phyloP scores from a whole-genome alignment of 2,888 invertebrate species.

The Drosophila putrida region DNA sequence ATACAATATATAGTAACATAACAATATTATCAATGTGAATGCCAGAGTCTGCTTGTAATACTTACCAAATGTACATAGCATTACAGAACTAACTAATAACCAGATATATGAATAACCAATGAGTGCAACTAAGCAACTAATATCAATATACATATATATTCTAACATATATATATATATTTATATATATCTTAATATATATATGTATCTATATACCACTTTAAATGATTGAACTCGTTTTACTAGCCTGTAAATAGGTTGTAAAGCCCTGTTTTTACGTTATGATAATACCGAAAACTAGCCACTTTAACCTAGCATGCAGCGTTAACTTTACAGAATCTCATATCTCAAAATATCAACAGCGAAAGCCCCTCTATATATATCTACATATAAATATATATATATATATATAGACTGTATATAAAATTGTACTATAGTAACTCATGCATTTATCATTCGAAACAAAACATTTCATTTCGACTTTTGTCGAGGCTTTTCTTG shows the following conservation, averaged over 20 bases:
- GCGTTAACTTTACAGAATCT: slow-evolving; percentile 84
- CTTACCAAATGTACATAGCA: slow-evolving; percentile 36
- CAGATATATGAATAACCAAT: slow-evolving; percentile 33
- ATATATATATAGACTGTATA: neutral
- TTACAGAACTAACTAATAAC: slow-evolving; percentile 31
- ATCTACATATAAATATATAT: neutral
- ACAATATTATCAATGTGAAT: neutral
- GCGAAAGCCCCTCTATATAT: neutral
- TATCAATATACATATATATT: slow-evolving; percentile 25
- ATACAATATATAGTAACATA: neutral
- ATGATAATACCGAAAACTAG: slow-evolving; percentile 60
- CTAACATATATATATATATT: slow-evolving; percentile 20
- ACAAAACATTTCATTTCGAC: neutral
- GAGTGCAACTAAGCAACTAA: slow-evolving; percentile 41
- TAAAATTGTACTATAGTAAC: neutral
- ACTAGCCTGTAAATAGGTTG: slow-evolving; percentile 86
- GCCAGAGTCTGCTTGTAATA: slow-evolving; percentile 21
- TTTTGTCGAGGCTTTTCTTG: neutral
- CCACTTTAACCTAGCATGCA: slow-evolving; percentile 68
- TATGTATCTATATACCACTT: slow-evolving; percentile 37
- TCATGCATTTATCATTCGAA: slow-evolving; percentile 1
- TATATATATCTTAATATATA: slow-evolving; percentile 11
- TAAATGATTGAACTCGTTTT: slow-evolving; percentile 84
- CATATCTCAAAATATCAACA: slow-evolving; percentile 81
- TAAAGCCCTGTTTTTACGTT: slow-evolving; percentile 85